Evolutionary conservation across 2,888 invertebrate genomes (phyloP).

Genomic region (Ennomos quercinarius): DNA sequence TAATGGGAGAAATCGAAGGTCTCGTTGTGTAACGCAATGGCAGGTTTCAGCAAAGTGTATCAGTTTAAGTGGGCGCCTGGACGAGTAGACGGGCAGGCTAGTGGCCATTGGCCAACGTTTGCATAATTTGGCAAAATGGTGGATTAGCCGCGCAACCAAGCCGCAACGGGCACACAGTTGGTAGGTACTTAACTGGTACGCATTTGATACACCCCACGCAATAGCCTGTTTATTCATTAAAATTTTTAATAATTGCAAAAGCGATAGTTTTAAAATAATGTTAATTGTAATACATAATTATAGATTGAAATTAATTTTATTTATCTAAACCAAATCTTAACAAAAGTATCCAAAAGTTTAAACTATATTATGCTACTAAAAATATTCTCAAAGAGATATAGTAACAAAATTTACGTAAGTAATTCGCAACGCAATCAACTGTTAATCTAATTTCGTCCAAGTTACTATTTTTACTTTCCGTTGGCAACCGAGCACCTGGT

Average conservation of each 20-base stretch:
- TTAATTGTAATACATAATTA: too few relatives aligned
- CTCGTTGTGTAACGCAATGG: constrained; percentile 59
- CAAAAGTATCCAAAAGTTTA: too few relatives aligned
- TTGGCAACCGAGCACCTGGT: constrained; percentile 41
- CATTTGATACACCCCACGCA: constrained; percentile 43
- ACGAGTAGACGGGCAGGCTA: constrained; percentile 43
- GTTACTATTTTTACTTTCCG: constrained; percentile 44
- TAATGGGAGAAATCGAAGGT: constrained; percentile 76
- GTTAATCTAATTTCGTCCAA: constrained; percentile 17
- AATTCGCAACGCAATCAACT: constrained; percentile 29
- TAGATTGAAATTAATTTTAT: too few relatives aligned
- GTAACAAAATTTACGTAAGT: neutral
- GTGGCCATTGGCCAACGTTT: constrained; percentile 66
- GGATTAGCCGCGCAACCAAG: constrained; percentile 66
- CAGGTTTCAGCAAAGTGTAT: constrained; percentile 55
- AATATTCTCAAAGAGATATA: too few relatives aligned
- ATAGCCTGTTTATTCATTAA: constrained; percentile 5
- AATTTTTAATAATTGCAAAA: neutral
- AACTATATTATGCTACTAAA: too few relatives aligned
- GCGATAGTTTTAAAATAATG: neutral
- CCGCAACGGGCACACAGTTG: constrained; percentile 46
- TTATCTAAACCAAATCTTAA: too few relatives aligned
- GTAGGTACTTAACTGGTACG: neutral
- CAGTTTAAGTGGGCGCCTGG: constrained; percentile 48
- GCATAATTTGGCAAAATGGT: constrained; percentile 72